phyloP scores from a whole-genome alignment of 23 tunicate genomes.

The Ascidia mentula region DNA sequence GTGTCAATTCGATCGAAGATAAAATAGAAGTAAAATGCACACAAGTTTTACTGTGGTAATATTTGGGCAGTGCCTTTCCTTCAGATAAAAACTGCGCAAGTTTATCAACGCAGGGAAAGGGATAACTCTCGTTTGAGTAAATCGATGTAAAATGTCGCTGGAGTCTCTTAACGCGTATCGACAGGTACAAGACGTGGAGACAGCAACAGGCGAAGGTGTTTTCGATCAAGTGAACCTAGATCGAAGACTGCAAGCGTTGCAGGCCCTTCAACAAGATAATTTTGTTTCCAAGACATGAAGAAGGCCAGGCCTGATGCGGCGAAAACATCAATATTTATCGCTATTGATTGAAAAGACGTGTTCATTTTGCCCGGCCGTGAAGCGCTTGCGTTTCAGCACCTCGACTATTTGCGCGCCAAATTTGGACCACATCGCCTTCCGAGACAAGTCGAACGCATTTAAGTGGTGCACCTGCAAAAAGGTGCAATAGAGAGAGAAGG shows the following conservation, averaged over 20 bases:
- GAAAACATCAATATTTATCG: slow-evolving; percentile 8
- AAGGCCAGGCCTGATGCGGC: neutral
- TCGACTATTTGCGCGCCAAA: slow-evolving; percentile 4
- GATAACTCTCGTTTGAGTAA: neutral
- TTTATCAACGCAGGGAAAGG: neutral
- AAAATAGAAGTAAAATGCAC: too few relatives aligned
- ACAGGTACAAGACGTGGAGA: slow-evolving; percentile 1
- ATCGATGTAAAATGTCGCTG: slow-evolving; percentile 2
- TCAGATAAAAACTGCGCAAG: too few relatives aligned
- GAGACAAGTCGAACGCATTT: neutral
- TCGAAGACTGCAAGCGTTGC: slow-evolving; percentile 1
- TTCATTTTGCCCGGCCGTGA: neutral
- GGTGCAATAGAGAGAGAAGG: neutral
- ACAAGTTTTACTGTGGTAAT: too few relatives aligned
- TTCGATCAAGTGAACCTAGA: neutral
- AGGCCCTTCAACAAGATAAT: slow-evolving; percentile 6
- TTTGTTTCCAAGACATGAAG: slow-evolving; percentile 10
- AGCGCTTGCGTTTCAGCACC: slow-evolving; percentile 6
- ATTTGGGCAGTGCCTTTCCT: too few relatives aligned
- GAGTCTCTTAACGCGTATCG: slow-evolving; percentile 11
- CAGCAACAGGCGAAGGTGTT: slow-evolving; percentile 7
- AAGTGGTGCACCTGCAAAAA: slow-evolving; percentile 3
- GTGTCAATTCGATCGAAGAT: too few relatives aligned
- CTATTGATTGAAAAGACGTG: slow-evolving; percentile 10
- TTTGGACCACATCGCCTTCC: neutral